phyloP scores from a whole-genome alignment of 1,140 invertebrate genomes.

The Drosophila ironensis region DNA sequence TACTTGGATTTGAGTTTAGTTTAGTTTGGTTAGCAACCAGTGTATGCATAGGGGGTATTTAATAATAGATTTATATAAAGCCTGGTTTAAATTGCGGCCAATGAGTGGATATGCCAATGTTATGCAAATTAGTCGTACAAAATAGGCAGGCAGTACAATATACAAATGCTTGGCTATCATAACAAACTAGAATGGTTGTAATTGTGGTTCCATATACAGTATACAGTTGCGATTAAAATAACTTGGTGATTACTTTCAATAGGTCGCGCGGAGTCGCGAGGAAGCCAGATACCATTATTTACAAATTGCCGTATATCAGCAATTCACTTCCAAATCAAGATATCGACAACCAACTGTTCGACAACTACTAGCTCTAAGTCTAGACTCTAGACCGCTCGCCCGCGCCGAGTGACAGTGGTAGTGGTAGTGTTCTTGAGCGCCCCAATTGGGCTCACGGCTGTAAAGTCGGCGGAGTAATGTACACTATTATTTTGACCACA shows the following conservation, averaged over 20 bases:
- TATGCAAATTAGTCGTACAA: constrained; percentile 61
- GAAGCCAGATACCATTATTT: too few species aligned
- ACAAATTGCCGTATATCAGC: too few species aligned
- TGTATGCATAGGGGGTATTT: constrained; percentile 44
- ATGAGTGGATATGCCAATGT: constrained; percentile 62
- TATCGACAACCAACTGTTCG: too few species aligned
- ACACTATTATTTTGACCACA: constrained; percentile 29
- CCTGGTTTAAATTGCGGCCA: constrained; percentile 65
- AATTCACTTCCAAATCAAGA: too few species aligned
- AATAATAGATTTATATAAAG: constrained; percentile 48
- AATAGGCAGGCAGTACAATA: constrained; percentile 60
- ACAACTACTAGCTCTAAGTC: too few species aligned
- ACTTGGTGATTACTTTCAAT: constrained; percentile 7
- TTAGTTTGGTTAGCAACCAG: constrained; percentile 52
- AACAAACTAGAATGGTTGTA: constrained; percentile 36
- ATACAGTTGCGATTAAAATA: constrained; percentile 36
- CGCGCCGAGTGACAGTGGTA: too few species aligned
- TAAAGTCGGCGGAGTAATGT: neutral
- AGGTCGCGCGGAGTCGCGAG: too few species aligned
- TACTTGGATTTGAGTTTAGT: constrained; percentile 35
- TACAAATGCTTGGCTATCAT: constrained; percentile 45
- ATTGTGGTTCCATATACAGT: constrained; percentile 44
- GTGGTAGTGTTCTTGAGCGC: too few species aligned
- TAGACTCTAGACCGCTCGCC: too few species aligned
- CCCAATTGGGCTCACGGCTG: neutral